These are phyloP conservation scores for Clepsis dumicolana DNA, from an alignment of 2,888 invertebrate species.

Conservation along the genomic window DNA sequence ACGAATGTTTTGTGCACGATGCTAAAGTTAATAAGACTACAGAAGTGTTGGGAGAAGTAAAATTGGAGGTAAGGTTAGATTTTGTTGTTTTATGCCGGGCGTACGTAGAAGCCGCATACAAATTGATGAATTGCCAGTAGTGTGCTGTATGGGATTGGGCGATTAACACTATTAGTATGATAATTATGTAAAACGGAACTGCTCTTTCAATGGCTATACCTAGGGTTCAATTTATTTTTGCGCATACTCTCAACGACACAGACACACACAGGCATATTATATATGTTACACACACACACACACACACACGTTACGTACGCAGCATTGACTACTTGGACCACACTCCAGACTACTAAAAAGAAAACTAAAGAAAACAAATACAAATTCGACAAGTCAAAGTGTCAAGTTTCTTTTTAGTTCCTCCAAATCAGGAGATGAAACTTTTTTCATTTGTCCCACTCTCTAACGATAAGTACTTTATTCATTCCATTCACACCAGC, in stretches of 20 bases:
- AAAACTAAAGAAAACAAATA: no score
- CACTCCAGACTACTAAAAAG: no score
- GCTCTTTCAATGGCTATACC: not conserved
- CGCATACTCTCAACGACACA: not conserved
- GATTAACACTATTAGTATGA: not conserved
- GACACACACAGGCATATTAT: not conserved
- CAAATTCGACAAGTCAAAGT: no score
- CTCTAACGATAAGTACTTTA: no score
- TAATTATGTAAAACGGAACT: not conserved
- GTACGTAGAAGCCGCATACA: constrained; percentile 6
- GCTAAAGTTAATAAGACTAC: constrained; percentile 91
- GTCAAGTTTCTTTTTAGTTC: no score
- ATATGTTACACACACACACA: no score
- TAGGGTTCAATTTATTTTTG: not conserved
- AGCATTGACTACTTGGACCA: not conserved
- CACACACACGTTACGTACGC: no score
- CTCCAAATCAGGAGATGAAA: no score
- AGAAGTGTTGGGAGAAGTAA: constrained; percentile 78
- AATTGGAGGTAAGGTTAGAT: constrained; percentile 69
- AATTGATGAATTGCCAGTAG: not conserved
- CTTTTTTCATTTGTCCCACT: no score
- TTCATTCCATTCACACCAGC: no score
- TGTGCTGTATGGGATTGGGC: not conserved
- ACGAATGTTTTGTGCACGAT: constrained; percentile 96
- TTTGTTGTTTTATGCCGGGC: constrained; percentile 39